These are phyloP conservation scores for Rotaria socialis DNA, from an alignment of 2,888 invertebrate genomes.

Conservation along the genomic window DNA sequence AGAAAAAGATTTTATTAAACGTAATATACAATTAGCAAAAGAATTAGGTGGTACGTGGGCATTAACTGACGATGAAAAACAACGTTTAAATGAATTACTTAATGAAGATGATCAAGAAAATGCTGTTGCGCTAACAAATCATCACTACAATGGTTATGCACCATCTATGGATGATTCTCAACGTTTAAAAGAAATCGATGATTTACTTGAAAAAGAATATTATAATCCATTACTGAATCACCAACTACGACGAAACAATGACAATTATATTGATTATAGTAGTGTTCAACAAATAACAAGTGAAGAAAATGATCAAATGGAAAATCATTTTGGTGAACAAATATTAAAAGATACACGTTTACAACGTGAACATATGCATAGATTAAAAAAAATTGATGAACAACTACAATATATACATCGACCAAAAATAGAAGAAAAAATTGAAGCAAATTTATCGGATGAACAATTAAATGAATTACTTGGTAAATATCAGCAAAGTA, in stretches of 20 bases:
- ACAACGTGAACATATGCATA: constrained; percentile 18
- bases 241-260: background rate
- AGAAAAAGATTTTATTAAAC: constrained; percentile 45
- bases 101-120: constrained; percentile 34
- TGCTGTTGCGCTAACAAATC: background rate
- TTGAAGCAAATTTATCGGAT: background rate
- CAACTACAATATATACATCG: background rate
- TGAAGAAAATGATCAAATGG: background rate
- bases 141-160: background rate
- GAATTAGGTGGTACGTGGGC: constrained; percentile 43
- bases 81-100: constrained; percentile 43
- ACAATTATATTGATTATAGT: background rate
- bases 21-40: constrained; percentile 45
- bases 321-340: constrained; percentile 14
- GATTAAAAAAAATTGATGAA: constrained; percentile 29
- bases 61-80: constrained; percentile 46
- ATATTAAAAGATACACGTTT: constrained; percentile 27
- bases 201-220: constrained; percentile 36
- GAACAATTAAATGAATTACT: constrained; percentile 28
- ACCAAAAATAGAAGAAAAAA: background rate
- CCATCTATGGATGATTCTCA: background rate
- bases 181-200: constrained; percentile 30
- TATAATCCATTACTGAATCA: constrained; percentile 32
- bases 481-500: background rate
- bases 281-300: background rate